Conservation (phyloP, 2,888 invertebrate species). For the Endotricha flammealis region DNA sequence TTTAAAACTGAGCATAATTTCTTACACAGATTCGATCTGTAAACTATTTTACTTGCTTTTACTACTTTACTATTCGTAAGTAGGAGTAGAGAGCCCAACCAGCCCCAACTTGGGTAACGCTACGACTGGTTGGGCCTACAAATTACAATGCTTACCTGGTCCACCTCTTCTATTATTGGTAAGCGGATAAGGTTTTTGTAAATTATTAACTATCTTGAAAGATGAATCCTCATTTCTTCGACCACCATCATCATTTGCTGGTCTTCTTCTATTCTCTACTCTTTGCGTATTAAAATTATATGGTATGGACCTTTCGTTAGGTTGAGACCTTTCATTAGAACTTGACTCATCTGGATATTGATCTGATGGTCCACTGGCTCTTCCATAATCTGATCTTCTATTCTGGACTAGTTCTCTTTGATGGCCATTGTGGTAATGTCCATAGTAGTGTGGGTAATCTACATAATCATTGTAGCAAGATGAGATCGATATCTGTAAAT, state of each 20-base stretch:
- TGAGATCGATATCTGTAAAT: not conserved
- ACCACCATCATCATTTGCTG: not conserved
- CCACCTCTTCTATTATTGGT: conserved; percentile 15
- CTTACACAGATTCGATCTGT: no score
- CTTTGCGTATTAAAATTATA: conserved; percentile 1
- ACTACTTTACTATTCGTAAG: no score
- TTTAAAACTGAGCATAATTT: no score
- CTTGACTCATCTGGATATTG: not conserved
- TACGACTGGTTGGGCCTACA: no score
- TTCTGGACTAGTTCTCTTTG: not conserved
- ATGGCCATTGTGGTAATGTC: not conserved
- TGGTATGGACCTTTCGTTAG: conserved; percentile 4
- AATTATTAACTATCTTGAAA: conserved; percentile 25
- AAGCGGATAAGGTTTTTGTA: conserved; percentile 24
- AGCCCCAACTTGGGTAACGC: no score
- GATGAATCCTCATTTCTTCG: conserved; percentile 5
- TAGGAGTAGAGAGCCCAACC: no score
- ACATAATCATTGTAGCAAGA: not conserved
- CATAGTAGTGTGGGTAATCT: not conserved
- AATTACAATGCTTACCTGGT: no score
- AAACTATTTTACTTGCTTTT: no score
- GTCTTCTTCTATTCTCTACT: not conserved
- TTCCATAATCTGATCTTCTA: not conserved
- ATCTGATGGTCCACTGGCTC: not conserved
- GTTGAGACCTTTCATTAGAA: not conserved